Conservation (phyloP, 1,140 invertebrate genomes). For the Drosophila pandora region DNA sequence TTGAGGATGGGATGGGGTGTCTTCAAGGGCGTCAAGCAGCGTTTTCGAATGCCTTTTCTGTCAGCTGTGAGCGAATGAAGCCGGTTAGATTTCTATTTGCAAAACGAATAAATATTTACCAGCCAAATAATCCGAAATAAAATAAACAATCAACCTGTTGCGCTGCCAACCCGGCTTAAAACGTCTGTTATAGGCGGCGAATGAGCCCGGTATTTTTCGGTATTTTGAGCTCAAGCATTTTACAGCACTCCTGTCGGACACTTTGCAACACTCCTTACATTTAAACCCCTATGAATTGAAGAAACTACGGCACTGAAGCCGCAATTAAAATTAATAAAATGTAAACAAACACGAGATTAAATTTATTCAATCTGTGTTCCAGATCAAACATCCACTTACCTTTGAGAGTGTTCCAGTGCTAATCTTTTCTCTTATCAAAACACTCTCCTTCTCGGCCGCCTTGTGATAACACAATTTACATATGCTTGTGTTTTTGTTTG, state of each 20-base stretch:
- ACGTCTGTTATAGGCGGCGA: not conserved
- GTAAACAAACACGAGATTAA: not conserved
- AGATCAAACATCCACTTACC: not conserved
- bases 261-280: no score
- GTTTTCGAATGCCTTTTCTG: conserved; percentile 12
- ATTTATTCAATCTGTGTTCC: not conserved
- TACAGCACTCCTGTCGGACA: not conserved
- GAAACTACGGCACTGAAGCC: not conserved
- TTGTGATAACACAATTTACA: conserved; percentile 19
- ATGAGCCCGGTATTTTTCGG: not conserved
- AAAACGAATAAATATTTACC: conserved; percentile 27
- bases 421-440: conserved; percentile 5
- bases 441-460: conserved; percentile 4
- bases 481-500: conserved; percentile 37
- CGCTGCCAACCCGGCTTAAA: conserved; percentile 29
- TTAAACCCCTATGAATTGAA: not conserved
- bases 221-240: not conserved
- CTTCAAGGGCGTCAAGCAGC: not conserved
- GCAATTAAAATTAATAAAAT: not conserved
- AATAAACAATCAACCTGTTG: conserved; percentile 61
- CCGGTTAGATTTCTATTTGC: conserved; percentile 51
- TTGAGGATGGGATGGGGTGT: conserved; percentile 5
- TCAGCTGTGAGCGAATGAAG: conserved; percentile 1
- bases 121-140: conserved; percentile 31
- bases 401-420: no score